A percentile compares a stretch with the other conserved stretches of the same genome.
phyloP scores from a whole-genome alignment of 2,113 vertebrate genomes.

The Drymodes brunneopygia region DNA sequence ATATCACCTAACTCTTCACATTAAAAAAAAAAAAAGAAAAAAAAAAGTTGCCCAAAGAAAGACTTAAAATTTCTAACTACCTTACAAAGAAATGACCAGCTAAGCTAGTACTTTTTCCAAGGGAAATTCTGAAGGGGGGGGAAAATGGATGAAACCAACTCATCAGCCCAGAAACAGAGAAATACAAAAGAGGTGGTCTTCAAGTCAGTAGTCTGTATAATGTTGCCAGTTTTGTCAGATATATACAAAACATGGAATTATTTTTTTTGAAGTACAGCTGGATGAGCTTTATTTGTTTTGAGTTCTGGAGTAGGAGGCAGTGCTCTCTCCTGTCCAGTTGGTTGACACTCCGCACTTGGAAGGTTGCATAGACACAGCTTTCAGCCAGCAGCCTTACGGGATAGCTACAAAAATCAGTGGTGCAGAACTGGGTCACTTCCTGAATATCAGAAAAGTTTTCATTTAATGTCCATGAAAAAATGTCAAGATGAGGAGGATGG shows the following conservation, averaged over 20 bases:
- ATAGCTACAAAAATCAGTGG: slow-evolving; percentile 94
- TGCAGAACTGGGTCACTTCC: slow-evolving; percentile 93
- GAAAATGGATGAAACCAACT: slow-evolving; percentile 76
- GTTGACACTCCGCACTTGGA: slow-evolving; percentile 87
- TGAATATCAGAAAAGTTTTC: slow-evolving; percentile 96
- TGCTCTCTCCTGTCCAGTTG: slow-evolving; percentile 81
- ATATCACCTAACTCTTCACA: slow-evolving; percentile 88
- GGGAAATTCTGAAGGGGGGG: slow-evolving; percentile 71
- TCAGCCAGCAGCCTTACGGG: slow-evolving; percentile 95
- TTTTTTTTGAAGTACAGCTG: slow-evolving; percentile 82
- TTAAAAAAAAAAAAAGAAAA: slow-evolving; percentile 83
- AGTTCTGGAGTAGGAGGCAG: slow-evolving; percentile 82
- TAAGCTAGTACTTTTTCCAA: slow-evolving; percentile 86
- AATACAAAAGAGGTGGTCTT: slow-evolving; percentile 84
- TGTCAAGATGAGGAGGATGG: slow-evolving; percentile 95
- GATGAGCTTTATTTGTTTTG: slow-evolving; percentile 81
- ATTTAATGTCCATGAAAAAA: slow-evolving; percentile 83
- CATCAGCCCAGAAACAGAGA: slow-evolving; percentile 84
- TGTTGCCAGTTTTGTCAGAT: slow-evolving; percentile 91
- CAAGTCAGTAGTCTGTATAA: slow-evolving; percentile 97
- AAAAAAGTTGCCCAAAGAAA: slow-evolving; percentile 81
- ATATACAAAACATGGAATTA: slow-evolving; percentile 90
- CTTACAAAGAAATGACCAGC: slow-evolving; percentile 89
- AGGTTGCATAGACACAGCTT: slow-evolving; percentile 99
- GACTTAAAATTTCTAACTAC: slow-evolving; percentile 88